Base-by-base conservation (phyloP, 2,888 invertebrate genomes). In the Liopterus haemorrhoidalis region DNA sequence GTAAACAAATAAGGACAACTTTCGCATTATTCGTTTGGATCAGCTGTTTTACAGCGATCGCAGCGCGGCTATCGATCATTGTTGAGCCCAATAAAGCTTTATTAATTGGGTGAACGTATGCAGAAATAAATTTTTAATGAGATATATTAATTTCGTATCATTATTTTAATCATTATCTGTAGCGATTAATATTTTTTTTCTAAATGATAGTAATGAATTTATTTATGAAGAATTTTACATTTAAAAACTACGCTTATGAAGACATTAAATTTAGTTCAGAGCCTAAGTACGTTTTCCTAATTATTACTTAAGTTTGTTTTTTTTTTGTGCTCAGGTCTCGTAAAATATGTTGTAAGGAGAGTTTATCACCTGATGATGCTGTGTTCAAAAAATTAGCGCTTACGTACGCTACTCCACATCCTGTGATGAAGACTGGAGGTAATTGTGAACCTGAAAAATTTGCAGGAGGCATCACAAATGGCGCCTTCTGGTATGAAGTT, bases 401-500 rank as follows among this genome's bases (percentile, higher is more conserved):
- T 32, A 70, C 75, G 0, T 95, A 90, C 67, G 81, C 93, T 3
- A 72, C 79, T 22, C 74, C 76, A 25, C 82, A 94, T 70, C 72
- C 75, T 0, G 70, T 76, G 2, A 93, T 95, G 94, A 73, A 72
- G 46, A 68, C 67, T 5, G 91, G 91, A 1, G 72, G 79, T 52
- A 78, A 81, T 5, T 90, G 85, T 62, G 76, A 74, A 18, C 73
- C 74, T 0, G 90, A 91, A 53, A 70, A 73, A 53, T 94, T 94
- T 60, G 61, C 70, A 2, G 73, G 79, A 21, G 94, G 94, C 19
- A 78, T 93, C 52, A 92, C 90, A 3, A 96, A 95, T 61, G 95
- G 95, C 6, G 94, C 94, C 3, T 73, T 75, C 55, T 95, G 95
- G 95, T 95, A 92, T 66, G 82, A 82, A 61, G 80, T 92, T 0